phyloP scores from a whole-genome alignment of 2,797 vertebrate genomes.

The Sphenodon punctatus region DNA sequence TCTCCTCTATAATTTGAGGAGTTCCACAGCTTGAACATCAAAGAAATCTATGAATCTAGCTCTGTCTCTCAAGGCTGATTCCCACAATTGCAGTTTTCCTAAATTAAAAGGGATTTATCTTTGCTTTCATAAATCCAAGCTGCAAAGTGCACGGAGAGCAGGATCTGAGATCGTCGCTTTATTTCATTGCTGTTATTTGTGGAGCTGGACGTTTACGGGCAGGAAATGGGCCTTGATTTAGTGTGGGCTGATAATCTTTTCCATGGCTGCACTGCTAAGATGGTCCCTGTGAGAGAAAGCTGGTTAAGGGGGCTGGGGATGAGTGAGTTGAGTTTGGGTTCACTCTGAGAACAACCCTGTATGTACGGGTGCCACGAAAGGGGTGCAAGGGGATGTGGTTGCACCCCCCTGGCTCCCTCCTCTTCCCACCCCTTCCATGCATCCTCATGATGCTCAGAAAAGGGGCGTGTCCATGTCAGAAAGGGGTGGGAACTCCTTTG shows the following conservation, averaged over 20 bases:
- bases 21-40: conserved; percentile 67
- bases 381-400: too few species aligned
- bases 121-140: conserved; percentile 54
- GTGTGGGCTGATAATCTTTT: background rate
- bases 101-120: conserved; percentile 68
- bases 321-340: conserved; percentile 1
- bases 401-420: too few species aligned
- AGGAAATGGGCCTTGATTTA: conserved; percentile 4
- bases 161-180: background rate
- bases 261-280: background rate
- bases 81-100: conserved; percentile 55
- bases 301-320: background rate
- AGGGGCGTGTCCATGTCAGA: too few species aligned
- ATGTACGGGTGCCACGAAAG: too few species aligned
- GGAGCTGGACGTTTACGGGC: background rate
- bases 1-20: conserved; percentile 69
- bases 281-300: fast-evolving
- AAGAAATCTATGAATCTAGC: conserved; percentile 47
- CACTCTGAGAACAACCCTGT: too few species aligned
- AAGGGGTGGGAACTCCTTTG: too few species aligned
- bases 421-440: too few species aligned
- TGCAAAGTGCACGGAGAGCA: background rate
- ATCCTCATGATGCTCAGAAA: too few species aligned
- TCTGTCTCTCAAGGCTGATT: conserved; percentile 66
- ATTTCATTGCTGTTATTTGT: background rate